Conservation (phyloP, 2,797 vertebrate genomes). For the Sciurus vulgaris region DNA sequence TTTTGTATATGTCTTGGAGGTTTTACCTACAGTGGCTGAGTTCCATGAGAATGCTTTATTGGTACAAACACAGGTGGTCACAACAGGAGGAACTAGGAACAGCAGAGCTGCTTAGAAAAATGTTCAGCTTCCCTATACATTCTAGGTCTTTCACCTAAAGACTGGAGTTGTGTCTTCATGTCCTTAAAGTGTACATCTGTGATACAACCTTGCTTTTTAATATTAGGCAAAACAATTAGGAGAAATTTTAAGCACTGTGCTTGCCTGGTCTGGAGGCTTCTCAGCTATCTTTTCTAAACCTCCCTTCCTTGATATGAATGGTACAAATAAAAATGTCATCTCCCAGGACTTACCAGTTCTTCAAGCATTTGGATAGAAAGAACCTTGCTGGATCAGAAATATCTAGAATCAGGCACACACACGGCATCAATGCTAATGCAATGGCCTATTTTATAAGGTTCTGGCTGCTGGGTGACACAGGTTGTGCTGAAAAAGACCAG, state of each 20-base stretch:
- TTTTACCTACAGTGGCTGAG: not conserved
- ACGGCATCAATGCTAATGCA: not conserved
- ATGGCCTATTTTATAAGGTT: not conserved
- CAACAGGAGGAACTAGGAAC: not conserved
- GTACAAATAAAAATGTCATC: not conserved
- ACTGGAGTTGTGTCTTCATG: not conserved
- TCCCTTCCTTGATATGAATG: not conserved
- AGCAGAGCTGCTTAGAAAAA: not conserved
- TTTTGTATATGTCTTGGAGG: not conserved
- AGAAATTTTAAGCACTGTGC: not conserved
- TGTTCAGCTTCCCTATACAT: not conserved
- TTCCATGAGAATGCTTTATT: not conserved
- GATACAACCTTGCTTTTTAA: not conserved
- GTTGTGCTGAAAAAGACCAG: too few relatives aligned
- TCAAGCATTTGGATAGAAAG: not conserved
- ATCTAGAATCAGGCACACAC: not conserved
- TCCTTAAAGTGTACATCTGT: not conserved
- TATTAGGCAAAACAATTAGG: not conserved
- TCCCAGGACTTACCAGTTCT: not conserved
- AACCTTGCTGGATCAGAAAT: not conserved
- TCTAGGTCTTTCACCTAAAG: not conserved
- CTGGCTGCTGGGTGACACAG: fast-evolving
- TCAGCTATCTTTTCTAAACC: not conserved
- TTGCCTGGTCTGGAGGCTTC: not conserved
- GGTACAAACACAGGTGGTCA: not conserved